Evolutionary conservation across 2,888 invertebrate species (phyloP).

Genomic region (Yponomeuta cagnagella): DNA sequence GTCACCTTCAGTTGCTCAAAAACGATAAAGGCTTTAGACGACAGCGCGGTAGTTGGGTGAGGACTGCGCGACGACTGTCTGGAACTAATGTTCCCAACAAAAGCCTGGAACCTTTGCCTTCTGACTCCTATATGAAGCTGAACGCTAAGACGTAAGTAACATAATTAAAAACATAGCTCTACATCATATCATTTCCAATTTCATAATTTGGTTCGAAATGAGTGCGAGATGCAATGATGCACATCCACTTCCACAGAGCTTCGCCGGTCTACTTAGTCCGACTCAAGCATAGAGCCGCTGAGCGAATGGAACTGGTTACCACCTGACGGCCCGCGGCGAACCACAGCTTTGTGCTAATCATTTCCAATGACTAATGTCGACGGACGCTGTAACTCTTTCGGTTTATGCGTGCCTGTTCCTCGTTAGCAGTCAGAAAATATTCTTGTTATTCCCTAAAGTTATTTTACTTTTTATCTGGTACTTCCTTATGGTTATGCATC

Average conservation of each 20-base stretch:
- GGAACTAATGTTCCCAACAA: conserved; percentile 52
- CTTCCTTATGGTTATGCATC: conserved; percentile 10
- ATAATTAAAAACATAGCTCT: conserved; percentile 17
- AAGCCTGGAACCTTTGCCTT: conserved; percentile 45
- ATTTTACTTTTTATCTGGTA: conserved; percentile 5
- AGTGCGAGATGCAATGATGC: conserved; percentile 27
- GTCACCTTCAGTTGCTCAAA: conserved; percentile 65
- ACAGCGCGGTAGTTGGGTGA: conserved; percentile 68
- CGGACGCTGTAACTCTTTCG: conserved; percentile 31
- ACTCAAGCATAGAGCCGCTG: conserved; percentile 36
- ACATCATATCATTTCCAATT: too few species aligned
- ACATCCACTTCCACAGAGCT: conserved; percentile 37
- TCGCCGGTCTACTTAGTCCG: conserved; percentile 41
- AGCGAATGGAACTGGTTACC: conserved; percentile 52
- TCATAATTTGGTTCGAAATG: too few species aligned
- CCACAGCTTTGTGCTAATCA: conserved; percentile 45
- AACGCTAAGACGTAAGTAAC: conserved; percentile 68
- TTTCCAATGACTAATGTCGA: conserved; percentile 40
- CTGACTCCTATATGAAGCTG: conserved; percentile 64
- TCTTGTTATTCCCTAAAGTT: neutral
- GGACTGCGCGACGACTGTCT: conserved; percentile 62
- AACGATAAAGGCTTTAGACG: conserved; percentile 66
- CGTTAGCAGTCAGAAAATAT: conserved; percentile 12
- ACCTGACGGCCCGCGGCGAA: conserved; percentile 37
- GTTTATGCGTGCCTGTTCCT: conserved; percentile 24